Percentiles rank a stretch among this genome's conserved stretches.
Evolutionary conservation across 2,113 vertebrate species (phyloP).

Genomic region (Pterophyllum scalare): DNA sequence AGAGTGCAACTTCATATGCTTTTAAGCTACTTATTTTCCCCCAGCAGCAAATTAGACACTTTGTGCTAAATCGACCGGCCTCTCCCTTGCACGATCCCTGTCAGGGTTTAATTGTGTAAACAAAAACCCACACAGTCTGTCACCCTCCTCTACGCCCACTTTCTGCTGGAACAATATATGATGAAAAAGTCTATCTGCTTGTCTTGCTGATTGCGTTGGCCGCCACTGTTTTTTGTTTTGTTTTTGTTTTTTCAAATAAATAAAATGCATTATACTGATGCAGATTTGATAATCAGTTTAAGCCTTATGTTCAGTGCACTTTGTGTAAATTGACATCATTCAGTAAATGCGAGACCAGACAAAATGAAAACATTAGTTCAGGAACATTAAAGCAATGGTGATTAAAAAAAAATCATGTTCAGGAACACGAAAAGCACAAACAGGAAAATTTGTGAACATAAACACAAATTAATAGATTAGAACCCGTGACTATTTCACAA

Average conservation of each 20-base stretch:
- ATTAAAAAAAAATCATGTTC: not conserved
- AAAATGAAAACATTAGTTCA: not conserved
- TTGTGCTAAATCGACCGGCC: slow-evolving; percentile 53
- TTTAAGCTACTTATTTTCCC: slow-evolving; percentile 65
- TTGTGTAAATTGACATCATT: not conserved
- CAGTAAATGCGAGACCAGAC: not conserved
- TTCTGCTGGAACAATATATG: slow-evolving; percentile 16
- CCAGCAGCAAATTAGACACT: slow-evolving; percentile 60
- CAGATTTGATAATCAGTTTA: not conserved
- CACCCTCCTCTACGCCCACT: not conserved
- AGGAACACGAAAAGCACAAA: not conserved
- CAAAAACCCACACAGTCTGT: slow-evolving; percentile 45
- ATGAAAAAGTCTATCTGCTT: not conserved
- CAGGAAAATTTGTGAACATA: not conserved
- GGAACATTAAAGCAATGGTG: not conserved
- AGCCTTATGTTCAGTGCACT: not conserved
- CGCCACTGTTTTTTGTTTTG: not conserved
- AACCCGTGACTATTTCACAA: not conserved
- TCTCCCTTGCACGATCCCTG: slow-evolving; percentile 26
- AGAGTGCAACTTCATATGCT: slow-evolving; percentile 53
- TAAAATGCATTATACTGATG: not conserved
- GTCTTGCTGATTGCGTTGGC: not conserved
- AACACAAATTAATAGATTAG: not conserved
- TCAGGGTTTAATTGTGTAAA: slow-evolving; percentile 63
- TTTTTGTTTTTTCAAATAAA: not conserved